Conservation (phyloP, 2,888 invertebrate genomes). For the Periphyllus acericola region DNA sequence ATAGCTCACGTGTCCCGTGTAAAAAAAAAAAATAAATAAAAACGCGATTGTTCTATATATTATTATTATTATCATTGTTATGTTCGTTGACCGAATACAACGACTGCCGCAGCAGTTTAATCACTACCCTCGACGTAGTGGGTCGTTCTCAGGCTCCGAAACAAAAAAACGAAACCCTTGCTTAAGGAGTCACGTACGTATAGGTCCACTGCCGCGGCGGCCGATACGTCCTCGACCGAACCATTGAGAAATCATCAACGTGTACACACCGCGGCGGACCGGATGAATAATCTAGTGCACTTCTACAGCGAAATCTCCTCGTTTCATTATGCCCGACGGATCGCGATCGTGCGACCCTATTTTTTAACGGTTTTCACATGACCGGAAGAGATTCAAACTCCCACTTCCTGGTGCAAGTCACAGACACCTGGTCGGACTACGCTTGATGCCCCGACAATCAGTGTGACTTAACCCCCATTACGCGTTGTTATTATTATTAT, state of each 20-base stretch:
- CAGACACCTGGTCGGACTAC: conserved; percentile 45
- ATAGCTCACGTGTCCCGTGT: conserved; percentile 40
- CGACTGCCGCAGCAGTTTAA: background rate
- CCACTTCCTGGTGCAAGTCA: conserved; percentile 59
- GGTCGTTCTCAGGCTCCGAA: conserved; percentile 3
- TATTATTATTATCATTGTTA: too few species aligned
- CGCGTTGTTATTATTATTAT: background rate
- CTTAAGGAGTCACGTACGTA: background rate
- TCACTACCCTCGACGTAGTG: background rate
- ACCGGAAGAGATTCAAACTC: conserved; percentile 62
- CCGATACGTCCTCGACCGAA: conserved; percentile 8
- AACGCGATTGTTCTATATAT: conserved; percentile 35
- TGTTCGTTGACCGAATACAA: conserved; percentile 27
- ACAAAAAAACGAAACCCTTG: conserved; percentile 8
- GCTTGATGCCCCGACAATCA: conserved; percentile 50
- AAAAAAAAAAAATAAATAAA: conserved; percentile 35
- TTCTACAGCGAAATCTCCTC: conserved; percentile 17
- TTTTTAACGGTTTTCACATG: conserved; percentile 60
- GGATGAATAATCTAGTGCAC: conserved; percentile 58
- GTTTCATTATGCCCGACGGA: conserved; percentile 35
- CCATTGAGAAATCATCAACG: conserved; percentile 14
- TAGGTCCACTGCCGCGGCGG: background rate
- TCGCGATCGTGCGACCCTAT: conserved; percentile 20
- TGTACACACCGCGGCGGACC: background rate
- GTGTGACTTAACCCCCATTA: conserved; percentile 58